Evolutionary conservation across 2,797 vertebrate genomes (phyloP), one percentile per base, ranked within the genome.

Genomic region (Sebastes taczanowskii): DNA sequence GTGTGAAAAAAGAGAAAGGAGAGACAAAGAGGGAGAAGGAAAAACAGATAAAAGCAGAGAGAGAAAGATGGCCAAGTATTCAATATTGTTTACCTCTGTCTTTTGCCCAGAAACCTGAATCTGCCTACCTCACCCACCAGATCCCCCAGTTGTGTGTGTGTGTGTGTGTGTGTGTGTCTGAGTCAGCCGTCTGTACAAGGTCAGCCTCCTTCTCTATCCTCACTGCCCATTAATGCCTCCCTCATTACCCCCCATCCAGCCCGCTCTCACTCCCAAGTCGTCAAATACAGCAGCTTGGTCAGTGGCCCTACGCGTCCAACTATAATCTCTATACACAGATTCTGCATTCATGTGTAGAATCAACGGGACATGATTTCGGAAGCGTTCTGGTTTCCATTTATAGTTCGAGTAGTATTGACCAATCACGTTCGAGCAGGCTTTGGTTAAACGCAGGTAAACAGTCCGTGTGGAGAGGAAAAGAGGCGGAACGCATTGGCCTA

Each of bases 121-220:
- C 46, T 64, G 38, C 42, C 42, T 46, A 46, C 42, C 55, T 13
- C 35, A 52, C 14, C 56, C 62, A 32, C 58, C 49, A 18, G 18
- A 55, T 71, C 22, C 30, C 35, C 11, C 7, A 22, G 7, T 10
- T 74, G 60, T 35, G 29, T 72, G 11, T 29, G 20, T 56, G 35
- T 67, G 64, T 64, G 27, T 32, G 61, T 56, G 46, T 66, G 23
- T 23, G 23, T 23, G 23, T 23, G 23, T 23, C 8, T 66, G 64
- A 8, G 42, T 29, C 23, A 30, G 3, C 29, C 18, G 56, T 72
- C 52, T 56, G 72, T 52, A 82, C 86, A 86, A 89, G 86, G 88
- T 88, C 84, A 80, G 77, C 59, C 56, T 75, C 69, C 49, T 38
- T 38, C 13, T 63, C 55, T 60, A 69, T 86, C 85, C 84, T 87